Evolutionary conservation across 2,113 vertebrate genomes (phyloP).

Genomic region (Proterorhinus semilunaris): DNA sequence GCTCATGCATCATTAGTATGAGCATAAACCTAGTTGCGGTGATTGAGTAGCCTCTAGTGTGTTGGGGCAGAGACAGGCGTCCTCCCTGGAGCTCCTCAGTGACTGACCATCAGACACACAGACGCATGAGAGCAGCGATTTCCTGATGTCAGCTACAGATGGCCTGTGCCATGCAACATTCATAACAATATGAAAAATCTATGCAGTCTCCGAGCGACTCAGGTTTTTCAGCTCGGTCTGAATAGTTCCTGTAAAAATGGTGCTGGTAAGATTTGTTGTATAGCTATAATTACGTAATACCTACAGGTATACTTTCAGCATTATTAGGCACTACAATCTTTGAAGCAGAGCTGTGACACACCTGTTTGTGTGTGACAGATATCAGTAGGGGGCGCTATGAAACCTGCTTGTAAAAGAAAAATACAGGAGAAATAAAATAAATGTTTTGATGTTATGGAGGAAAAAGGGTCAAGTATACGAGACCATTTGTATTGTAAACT

Average conservation of each 20-base stretch:
- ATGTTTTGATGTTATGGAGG: too few species aligned
- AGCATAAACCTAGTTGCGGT: not conserved
- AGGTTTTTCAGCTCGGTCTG: not conserved
- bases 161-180: constrained; percentile 51
- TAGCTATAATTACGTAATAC: too few species aligned
- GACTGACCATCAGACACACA: constrained; percentile 46
- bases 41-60: not conserved
- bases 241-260: not conserved
- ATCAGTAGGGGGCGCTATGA: too few species aligned
- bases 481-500: not conserved
- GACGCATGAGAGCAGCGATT: constrained; percentile 57
- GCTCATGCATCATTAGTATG: not conserved
- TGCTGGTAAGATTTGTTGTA: too few species aligned
- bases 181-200: constrained; percentile 24
- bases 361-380: too few species aligned
- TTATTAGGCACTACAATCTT: too few species aligned
- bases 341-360: too few species aligned
- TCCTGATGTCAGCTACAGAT: constrained; percentile 63
- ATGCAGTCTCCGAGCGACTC: constrained; percentile 3
- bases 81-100: constrained; percentile 30
- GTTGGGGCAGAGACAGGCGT: not conserved
- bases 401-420: too few species aligned
- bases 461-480: not conserved
- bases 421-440: too few species aligned
- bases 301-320: too few species aligned